These are phyloP conservation scores for Cisticola juncidis DNA, from an alignment of 2,113 vertebrate genomes.

Conservation along the genomic window DNA sequence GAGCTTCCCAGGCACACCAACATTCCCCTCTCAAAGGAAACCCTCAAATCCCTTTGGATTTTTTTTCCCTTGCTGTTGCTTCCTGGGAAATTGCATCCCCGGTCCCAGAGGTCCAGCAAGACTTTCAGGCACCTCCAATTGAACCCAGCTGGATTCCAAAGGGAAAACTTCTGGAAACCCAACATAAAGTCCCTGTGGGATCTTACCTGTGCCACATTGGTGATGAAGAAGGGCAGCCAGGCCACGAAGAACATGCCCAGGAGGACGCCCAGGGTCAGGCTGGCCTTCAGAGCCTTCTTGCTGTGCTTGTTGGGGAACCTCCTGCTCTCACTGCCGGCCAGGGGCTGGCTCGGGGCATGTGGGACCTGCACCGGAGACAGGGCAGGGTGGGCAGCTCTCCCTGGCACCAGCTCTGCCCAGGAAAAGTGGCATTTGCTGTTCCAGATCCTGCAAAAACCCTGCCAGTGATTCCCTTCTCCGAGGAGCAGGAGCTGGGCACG, in stretches of 20 bases:
- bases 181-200: fast-evolving
- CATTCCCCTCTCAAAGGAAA: background rate
- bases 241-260: conserved; percentile 94
- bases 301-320: conserved; percentile 87
- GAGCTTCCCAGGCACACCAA: fast-evolving
- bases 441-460: background rate
- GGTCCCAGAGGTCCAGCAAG: background rate
- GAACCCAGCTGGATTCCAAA: background rate
- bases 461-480: fast-evolving
- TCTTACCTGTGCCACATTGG: conserved; percentile 90
- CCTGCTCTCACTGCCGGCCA: conserved; percentile 76
- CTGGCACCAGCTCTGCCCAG: background rate
- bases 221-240: conserved; percentile 94
- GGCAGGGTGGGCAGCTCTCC: background rate
- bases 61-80: background rate
- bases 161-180: background rate
- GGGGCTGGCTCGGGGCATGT: background rate
- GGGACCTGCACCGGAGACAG: conserved; percentile 42
- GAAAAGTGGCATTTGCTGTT: background rate
- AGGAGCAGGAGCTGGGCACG: background rate
- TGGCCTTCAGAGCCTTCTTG: conserved; percentile 92
- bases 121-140: background rate
- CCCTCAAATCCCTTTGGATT: background rate
- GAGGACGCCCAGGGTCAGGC: conserved; percentile 90
- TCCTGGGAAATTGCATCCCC: background rate